Conservation (phyloP, 2,888 invertebrate genomes). For the Thelaira solivaga region DNA sequence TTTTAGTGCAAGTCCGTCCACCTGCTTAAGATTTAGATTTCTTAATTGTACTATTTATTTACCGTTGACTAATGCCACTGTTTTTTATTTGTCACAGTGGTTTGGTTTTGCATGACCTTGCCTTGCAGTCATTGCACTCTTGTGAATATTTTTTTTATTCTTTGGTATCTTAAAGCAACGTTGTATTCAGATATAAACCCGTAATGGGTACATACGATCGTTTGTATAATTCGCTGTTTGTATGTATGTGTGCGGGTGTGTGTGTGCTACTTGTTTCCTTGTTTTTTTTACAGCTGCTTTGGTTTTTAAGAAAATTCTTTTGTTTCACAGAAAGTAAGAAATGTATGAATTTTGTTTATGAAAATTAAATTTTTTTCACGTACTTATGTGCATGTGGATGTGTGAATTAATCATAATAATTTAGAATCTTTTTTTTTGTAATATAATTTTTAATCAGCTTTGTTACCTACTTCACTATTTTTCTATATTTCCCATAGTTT, state of each 20-base stretch:
- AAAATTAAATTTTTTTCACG: too few relatives aligned
- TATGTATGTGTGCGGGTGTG: neutral
- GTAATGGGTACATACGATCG: too few relatives aligned
- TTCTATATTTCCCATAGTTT: conserved; percentile 34
- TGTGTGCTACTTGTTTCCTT: conserved; percentile 18
- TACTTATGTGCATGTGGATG: too few relatives aligned
- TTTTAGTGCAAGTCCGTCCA: neutral
- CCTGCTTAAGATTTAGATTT: conserved; percentile 23
- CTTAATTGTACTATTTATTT: neutral
- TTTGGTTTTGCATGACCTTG: conserved; percentile 49
- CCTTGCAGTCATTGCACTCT: conserved; percentile 71
- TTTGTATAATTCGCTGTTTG: too few relatives aligned
- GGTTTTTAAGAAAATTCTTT: neutral
- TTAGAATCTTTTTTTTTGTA: too few relatives aligned
- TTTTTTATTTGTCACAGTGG: conserved; percentile 2
- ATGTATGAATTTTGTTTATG: too few relatives aligned
- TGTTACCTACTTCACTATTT: neutral
- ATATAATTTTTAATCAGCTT: too few relatives aligned
- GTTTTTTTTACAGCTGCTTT: neutral
- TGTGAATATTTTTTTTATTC: conserved; percentile 54
- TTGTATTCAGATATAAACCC: too few relatives aligned
- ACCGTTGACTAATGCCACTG: conserved; percentile 13
- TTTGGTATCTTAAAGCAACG: conserved; percentile 26
- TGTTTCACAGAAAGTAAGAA: too few relatives aligned
- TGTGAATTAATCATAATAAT: too few relatives aligned